Evolutionary conservation across 1,140 invertebrate genomes (phyloP), one percentile per base, ranked within the genome.

Genomic region (Apis laboriosa): DNA sequence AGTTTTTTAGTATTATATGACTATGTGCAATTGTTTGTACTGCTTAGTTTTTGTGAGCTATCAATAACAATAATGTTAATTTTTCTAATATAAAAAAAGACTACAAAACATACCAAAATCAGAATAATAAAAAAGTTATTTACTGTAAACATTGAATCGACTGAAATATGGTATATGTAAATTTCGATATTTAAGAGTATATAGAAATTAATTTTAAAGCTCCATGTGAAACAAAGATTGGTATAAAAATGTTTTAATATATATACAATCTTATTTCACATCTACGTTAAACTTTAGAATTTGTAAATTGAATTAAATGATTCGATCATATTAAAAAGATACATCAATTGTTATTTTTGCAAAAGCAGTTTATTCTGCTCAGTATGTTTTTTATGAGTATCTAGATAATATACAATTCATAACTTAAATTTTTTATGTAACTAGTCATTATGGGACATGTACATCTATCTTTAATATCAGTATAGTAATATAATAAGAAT

Each of bases 341-440:
- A 58, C 9, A 34, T 58, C 2, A 19, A 73, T 66, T n/a, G 34
- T 63, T 61, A n/a, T 72, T 63, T 72, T 79, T 63, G 56, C 49
- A 63, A 63, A 19, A 19, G 34, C 24, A 19, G 24, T 72, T 72
- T 72, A 53, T 72, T 72, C 58, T 79, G 24, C 24, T 63, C 43
- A 3, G 7, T 61, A 21, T 63, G 13, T 13, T 79, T 61, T 72
- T 49, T n/a, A 64, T 53, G 9, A 24, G 15, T 61, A 15, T 80
- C 24, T 63, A 24, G 19, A n/a, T 73, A 72, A 79, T 5, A 49
- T 61, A 51, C 15, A 55, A 73, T 24, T 56, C 12, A 5, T 53
- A 73, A 60, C 19, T 58, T 24, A 64, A 73, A 80, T 24, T 80
- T 73, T 61, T 51, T 80, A 73, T 80, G 21, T 72, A 73, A 55